phyloP scores from a whole-genome alignment of 2,797 vertebrate genomes.

The Eospalax fontanierii region DNA sequence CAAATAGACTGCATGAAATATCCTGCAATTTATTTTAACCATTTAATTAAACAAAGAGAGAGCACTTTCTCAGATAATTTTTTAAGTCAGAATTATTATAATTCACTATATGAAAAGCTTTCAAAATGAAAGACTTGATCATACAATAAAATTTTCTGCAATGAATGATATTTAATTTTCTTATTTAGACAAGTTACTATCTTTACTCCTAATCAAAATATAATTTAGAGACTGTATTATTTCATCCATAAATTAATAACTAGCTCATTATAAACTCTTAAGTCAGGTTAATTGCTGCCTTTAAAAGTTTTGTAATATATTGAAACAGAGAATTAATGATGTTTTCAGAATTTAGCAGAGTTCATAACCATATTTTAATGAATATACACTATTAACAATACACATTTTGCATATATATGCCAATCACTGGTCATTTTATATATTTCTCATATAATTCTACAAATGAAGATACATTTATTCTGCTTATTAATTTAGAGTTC shows the following conservation, averaged over 20 bases:
- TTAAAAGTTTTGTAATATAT: slow-evolving; percentile 80
- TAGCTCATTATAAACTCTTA: slow-evolving; percentile 78
- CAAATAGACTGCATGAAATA: not conserved
- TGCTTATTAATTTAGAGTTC: slow-evolving; percentile 70
- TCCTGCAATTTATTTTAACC: slow-evolving; percentile 41
- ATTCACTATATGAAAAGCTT: slow-evolving; percentile 74
- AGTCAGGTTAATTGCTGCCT: slow-evolving; percentile 82
- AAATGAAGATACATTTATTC: slow-evolving; percentile 53
- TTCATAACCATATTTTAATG: slow-evolving; percentile 74
- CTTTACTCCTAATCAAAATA: slow-evolving; percentile 74
- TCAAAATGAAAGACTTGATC: slow-evolving; percentile 76
- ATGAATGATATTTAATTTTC: slow-evolving; percentile 81
- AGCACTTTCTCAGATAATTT: slow-evolving; percentile 1
- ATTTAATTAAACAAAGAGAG: slow-evolving; percentile 51
- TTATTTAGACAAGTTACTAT: slow-evolving; percentile 73
- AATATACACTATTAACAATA: slow-evolving; percentile 74
- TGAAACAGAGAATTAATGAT: slow-evolving; percentile 79
- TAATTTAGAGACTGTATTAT: slow-evolving; percentile 83
- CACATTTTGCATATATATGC: slow-evolving; percentile 45
- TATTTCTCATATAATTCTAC: slow-evolving; percentile 50
- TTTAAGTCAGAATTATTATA: slow-evolving; percentile 70
- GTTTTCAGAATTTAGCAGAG: slow-evolving; percentile 74
- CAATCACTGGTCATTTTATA: slow-evolving; percentile 64
- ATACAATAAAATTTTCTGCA: slow-evolving; percentile 66
- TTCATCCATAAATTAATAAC: slow-evolving; percentile 82